These are phyloP conservation scores for Pocillopora meandrina DNA, from an alignment of 92 coral and sea anemone species.

Conservation along the genomic window DNA sequence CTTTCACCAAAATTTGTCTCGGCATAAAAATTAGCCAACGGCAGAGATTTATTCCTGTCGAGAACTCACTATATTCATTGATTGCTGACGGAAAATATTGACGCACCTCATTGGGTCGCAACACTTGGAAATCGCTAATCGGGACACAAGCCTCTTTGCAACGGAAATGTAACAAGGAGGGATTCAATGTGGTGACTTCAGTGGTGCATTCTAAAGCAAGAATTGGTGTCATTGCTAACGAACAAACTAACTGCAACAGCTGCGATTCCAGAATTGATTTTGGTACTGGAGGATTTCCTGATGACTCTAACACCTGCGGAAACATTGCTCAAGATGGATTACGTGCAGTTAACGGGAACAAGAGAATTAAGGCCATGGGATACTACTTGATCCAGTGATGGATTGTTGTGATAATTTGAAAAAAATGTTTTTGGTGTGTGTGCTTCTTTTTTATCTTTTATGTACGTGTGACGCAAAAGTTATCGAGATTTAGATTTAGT, in stretches of 20 bases:
- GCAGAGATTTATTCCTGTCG: neutral
- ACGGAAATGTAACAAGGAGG: neutral
- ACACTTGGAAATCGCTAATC: neutral
- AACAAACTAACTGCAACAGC: too few species aligned
- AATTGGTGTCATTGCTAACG: too few species aligned
- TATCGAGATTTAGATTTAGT: too few species aligned
- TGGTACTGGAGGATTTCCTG: neutral
- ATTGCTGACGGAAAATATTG: neutral
- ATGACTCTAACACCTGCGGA: neutral
- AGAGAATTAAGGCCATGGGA: neutral
- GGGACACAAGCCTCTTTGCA: neutral
- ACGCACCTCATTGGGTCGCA: neutral
- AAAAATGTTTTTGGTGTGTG: too few species aligned
- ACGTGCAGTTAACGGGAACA: neutral
- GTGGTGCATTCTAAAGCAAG: too few species aligned
- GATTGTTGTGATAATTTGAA: too few species aligned
- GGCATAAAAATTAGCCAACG: neutral
- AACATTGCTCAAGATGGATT: neutral
- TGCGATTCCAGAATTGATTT: neutral
- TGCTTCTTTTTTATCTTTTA: too few species aligned
- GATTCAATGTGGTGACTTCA: neutral
- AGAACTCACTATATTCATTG: neutral
- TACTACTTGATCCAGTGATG: neutral
- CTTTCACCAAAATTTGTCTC: constrained; percentile 20
- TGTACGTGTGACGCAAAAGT: too few species aligned